phyloP scores from a whole-genome alignment of 2,888 invertebrate species.

The Caenorhabditis parvicauda region DNA sequence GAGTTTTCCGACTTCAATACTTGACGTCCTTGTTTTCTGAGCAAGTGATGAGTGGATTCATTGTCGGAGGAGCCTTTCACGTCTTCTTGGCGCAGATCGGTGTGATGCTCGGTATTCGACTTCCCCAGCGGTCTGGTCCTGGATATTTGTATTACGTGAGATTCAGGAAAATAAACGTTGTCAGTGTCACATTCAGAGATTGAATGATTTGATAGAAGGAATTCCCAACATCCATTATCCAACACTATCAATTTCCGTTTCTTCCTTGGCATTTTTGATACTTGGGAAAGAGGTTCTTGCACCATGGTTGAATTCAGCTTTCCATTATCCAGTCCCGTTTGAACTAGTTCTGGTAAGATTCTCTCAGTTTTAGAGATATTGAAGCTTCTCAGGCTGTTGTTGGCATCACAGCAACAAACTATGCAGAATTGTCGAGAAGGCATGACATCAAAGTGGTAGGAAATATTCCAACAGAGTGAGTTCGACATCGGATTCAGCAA shows the following conservation, averaged over 20 bases:
- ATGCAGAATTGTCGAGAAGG: constrained; percentile 52
- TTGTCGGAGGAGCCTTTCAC: constrained; percentile 60
- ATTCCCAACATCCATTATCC: constrained; percentile 41
- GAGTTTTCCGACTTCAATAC: constrained; percentile 55
- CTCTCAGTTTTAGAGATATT: constrained; percentile 4
- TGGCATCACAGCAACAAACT: constrained; percentile 60
- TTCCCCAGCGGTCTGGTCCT: constrained; percentile 50
- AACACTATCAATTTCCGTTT: constrained; percentile 47
- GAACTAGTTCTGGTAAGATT: constrained; percentile 50
- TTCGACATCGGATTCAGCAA: neutral
- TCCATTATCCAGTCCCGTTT: constrained; percentile 58
- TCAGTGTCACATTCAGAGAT: constrained; percentile 31
- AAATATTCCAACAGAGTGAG: constrained; percentile 57
- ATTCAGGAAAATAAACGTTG: neutral
- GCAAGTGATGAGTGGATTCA: constrained; percentile 59
- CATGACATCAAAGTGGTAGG: constrained; percentile 57
- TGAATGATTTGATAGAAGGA: constrained; percentile 43
- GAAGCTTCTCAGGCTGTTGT: constrained; percentile 44
- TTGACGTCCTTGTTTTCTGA: constrained; percentile 58
- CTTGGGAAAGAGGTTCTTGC: constrained; percentile 50
- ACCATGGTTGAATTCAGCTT: constrained; percentile 57
- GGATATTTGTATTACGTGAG: constrained; percentile 57
- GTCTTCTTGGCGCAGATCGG: constrained; percentile 61
- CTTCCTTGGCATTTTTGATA: constrained; percentile 50
- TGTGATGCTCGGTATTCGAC: constrained; percentile 49